Evolutionary conservation across 2,113 vertebrate genomes (phyloP), one percentile per base, ranked within the genome.

Genomic region (Octodon degus): DNA sequence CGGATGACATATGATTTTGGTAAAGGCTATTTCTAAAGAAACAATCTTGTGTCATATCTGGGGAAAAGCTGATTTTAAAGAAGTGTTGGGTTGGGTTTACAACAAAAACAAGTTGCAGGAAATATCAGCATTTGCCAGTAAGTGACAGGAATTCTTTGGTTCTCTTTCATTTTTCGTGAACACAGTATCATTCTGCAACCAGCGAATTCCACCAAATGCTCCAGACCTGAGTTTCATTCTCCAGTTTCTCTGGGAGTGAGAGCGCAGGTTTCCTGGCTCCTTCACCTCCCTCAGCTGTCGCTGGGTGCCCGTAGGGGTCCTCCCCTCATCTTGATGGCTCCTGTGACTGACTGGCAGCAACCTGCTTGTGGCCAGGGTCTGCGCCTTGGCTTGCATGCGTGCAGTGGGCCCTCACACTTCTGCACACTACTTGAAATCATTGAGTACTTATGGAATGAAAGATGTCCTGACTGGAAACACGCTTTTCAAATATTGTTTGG

Each of bases 191-290:
- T 96, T 81, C 94, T 68, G 50, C 76, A 95, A 94, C 72, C 24
- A 86, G 65, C 27, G 65, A 89, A 87, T 96, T 97, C 96, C 85
- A 55, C 86, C 86, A 91, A 96, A 91, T 53, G 89, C 43, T 94
- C 67, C 63, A 81, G 96, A 93, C 60, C 20, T 53, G 9, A 84
- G 80, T 90, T 91, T 95, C 88, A 62, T 32, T 68, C 67, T 89
- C 82, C 13, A 32, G 43, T 92, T 96, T 65, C 60, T 77, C 67
- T 77, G 62, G 85, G 91, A 72, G 58, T 47, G 53, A 22, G 77
- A 79, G 62, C 17, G 0, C 2, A n/a, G 5, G 7, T 11, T 32
- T 5, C 43, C 7, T 4, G 19, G 5, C 22, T 60, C 7, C 60
- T 30, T 34, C 34, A 4, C 9, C 34, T 82, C 32, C 27, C 60